phyloP scores from a whole-genome alignment of 2,113 vertebrate species.

The Ptyas mucosa region DNA sequence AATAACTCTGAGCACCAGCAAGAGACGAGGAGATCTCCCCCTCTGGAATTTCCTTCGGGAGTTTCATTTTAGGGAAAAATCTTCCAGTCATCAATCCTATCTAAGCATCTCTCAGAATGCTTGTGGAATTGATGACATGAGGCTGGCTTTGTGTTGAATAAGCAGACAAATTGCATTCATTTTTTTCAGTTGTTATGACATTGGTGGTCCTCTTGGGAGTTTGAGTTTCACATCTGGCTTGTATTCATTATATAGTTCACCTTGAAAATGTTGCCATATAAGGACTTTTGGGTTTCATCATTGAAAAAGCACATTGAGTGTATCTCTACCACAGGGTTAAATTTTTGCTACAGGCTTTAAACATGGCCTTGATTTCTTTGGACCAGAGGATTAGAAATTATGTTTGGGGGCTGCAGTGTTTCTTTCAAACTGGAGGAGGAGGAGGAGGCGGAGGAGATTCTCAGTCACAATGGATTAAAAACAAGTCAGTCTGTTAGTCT shows the following conservation, averaged over 20 bases:
- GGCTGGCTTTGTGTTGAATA: neutral
- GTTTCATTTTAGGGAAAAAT: neutral
- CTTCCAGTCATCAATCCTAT: neutral
- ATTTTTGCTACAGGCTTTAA: neutral
- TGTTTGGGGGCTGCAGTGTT: neutral
- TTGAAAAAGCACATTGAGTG: neutral
- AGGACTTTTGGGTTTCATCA: neutral
- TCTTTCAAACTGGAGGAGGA: neutral
- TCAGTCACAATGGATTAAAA: neutral
- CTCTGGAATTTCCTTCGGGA: neutral
- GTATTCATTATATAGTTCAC: conserved; percentile 13
- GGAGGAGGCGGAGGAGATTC: neutral
- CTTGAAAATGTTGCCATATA: conserved; percentile 25
- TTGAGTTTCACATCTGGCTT: conserved; percentile 1
- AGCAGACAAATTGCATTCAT: neutral
- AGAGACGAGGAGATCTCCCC: neutral
- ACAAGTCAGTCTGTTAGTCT: neutral
- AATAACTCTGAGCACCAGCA: neutral
- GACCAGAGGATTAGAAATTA: neutral
- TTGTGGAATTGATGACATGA: neutral
- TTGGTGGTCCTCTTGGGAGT: neutral
- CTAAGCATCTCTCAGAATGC: neutral
- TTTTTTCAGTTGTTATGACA: neutral
- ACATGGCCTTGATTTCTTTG: neutral
- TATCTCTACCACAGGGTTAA: neutral